phyloP scores from a whole-genome alignment of 2,888 invertebrate genomes.

The Tetramorium bicarinatum region DNA sequence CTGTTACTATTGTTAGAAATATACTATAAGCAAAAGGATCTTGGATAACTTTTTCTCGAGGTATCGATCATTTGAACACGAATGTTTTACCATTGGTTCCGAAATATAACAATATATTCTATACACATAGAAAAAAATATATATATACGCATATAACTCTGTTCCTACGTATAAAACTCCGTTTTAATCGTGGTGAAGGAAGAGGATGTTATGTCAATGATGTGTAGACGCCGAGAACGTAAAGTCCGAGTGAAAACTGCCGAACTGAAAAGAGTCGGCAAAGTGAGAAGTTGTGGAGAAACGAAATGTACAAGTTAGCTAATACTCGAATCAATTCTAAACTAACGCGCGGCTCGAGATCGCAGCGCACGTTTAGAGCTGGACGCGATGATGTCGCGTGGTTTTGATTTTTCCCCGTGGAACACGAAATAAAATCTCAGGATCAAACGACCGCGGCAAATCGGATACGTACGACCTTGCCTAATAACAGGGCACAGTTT shows the following conservation, averaged over 20 bases:
- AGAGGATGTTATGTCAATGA: background rate
- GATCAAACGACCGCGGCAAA: conserved; percentile 1
- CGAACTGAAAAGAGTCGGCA: background rate
- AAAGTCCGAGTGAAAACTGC: background rate
- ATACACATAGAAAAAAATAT: background rate
- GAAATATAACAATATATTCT: conserved; percentile 43
- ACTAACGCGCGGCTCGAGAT: background rate
- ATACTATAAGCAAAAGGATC: conserved; percentile 35
- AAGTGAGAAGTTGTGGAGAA: background rate
- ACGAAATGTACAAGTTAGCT: conserved; percentile 33
- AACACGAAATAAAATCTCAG: conserved; percentile 14
- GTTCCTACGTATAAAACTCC: conserved; percentile 25
- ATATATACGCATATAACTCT: conserved; percentile 22
- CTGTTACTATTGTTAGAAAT: conserved; percentile 39
- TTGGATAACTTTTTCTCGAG: conserved; percentile 23
- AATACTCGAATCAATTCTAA: conserved; percentile 30
- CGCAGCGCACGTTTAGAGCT: background rate
- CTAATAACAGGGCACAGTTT: background rate
- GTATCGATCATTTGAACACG: conserved; percentile 4
- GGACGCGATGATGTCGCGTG: background rate
- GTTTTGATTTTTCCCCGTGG: background rate
- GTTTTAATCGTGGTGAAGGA: conserved; percentile 1
- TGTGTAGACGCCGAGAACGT: background rate
- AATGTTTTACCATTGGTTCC: conserved; percentile 30
- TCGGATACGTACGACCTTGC: conserved; percentile 1